These are phyloP conservation scores for Pantherophis vulpinus DNA, from an alignment of 2,797 vertebrate genomes.

Conservation along the genomic window DNA sequence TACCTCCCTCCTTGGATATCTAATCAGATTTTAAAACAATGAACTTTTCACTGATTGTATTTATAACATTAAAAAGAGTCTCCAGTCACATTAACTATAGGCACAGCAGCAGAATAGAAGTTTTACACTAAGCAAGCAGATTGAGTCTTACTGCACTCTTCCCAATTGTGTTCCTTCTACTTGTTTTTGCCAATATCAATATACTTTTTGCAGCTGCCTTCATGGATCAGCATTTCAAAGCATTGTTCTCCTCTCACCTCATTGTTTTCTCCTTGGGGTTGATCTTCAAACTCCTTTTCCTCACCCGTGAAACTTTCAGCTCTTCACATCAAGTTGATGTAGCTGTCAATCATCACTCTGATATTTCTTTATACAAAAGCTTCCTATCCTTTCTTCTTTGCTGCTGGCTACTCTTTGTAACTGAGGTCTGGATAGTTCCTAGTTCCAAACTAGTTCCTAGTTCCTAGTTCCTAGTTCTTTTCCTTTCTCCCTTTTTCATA, in stretches of 20 bases:
- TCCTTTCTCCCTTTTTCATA: neutral
- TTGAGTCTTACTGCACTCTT: neutral
- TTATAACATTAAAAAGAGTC: neutral
- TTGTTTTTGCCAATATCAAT: neutral
- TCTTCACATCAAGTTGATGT: neutral
- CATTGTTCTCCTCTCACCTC: neutral
- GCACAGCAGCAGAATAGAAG: neutral
- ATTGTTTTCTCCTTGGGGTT: neutral
- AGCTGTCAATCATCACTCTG: neutral
- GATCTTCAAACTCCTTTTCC: neutral
- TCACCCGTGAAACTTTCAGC: neutral
- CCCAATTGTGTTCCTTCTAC: neutral
- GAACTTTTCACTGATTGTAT: neutral
- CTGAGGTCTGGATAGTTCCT: neutral
- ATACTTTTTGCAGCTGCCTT: neutral
- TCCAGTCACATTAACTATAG: neutral
- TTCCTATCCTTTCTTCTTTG: neutral
- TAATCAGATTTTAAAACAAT: neutral
- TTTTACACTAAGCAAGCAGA: neutral
- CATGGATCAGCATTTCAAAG: neutral
- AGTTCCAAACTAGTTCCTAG: neutral
- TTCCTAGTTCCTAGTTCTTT: neutral
- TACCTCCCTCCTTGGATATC: neutral
- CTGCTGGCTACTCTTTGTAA: neutral
- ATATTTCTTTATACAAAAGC: neutral